These are phyloP conservation scores for Tympanuchus pallidicinctus DNA, from an alignment of 2,113 vertebrate genomes.

Conservation along the genomic window DNA sequence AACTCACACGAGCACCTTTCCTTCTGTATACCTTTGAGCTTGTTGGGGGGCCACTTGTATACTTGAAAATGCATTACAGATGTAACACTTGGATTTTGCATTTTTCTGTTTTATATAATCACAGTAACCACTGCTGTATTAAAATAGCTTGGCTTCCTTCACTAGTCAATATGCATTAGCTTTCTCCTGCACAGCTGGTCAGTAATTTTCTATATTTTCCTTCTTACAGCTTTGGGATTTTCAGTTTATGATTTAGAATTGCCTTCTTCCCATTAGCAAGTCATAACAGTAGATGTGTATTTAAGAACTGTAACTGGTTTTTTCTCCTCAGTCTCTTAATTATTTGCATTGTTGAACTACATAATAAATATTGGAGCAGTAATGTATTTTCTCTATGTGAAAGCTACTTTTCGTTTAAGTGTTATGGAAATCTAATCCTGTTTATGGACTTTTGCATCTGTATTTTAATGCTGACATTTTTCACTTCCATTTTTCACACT, in stretches of 20 bases:
- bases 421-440: slow-evolving; percentile 4
- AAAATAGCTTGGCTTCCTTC: background rate
- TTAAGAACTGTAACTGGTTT: background rate
- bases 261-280: background rate
- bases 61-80: background rate
- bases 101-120: background rate
- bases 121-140: background rate
- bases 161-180: background rate
- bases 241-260: background rate
- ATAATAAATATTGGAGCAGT: slow-evolving; percentile 15
- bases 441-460: background rate
- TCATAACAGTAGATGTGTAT: background rate
- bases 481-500: background rate
- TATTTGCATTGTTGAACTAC: slow-evolving; percentile 37
- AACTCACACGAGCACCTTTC: background rate
- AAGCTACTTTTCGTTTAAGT: slow-evolving; percentile 17
- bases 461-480: background rate
- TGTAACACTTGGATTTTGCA: background rate
- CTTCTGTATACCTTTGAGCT: background rate
- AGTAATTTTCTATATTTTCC: background rate
- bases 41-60: background rate
- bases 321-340: background rate
- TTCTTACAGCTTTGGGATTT: background rate
- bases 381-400: background rate
- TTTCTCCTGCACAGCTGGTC: background rate